phyloP scores from a whole-genome alignment of 2,888 invertebrate genomes.

The Tromatobia lineatoria region DNA sequence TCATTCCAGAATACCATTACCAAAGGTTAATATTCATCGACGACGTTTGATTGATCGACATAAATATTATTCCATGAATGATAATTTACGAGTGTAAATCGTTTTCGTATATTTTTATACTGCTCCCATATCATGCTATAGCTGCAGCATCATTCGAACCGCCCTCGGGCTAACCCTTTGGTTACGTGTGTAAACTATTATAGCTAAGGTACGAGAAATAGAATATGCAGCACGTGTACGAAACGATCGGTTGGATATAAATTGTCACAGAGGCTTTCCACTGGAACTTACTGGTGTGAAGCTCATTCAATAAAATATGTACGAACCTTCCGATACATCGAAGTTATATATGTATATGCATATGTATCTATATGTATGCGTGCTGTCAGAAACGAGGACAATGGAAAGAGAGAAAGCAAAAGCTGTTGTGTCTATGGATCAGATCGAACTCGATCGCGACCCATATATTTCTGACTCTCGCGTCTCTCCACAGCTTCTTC shows the following conservation, averaged over 20 bases:
- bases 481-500: constrained; percentile 2
- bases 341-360: not conserved
- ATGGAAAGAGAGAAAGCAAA: constrained; percentile 48
- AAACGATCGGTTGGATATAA: constrained; percentile 65
- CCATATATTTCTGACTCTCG: constrained; percentile 54
- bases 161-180: constrained; percentile 36
- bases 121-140: too few relatives aligned
- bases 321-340: constrained; percentile 34
- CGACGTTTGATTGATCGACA: constrained; percentile 40
- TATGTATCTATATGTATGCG: not conserved
- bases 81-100: constrained; percentile 53
- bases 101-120: constrained; percentile 33
- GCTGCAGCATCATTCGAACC: constrained; percentile 19
- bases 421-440: constrained; percentile 30
- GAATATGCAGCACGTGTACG: constrained; percentile 66
- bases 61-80: constrained; percentile 51
- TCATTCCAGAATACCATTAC: not conserved
- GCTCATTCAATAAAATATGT: constrained; percentile 56
- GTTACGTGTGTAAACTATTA: constrained; percentile 9
- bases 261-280: constrained; percentile 36
- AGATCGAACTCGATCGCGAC: constrained; percentile 63
- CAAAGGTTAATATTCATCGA: constrained; percentile 32
- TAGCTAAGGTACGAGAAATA: constrained; percentile 41
- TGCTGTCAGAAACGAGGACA: constrained; percentile 40
- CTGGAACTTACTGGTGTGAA: not conserved